phyloP scores from a whole-genome alignment of 2,797 vertebrate species.

The Apogon hyalosoma region DNA sequence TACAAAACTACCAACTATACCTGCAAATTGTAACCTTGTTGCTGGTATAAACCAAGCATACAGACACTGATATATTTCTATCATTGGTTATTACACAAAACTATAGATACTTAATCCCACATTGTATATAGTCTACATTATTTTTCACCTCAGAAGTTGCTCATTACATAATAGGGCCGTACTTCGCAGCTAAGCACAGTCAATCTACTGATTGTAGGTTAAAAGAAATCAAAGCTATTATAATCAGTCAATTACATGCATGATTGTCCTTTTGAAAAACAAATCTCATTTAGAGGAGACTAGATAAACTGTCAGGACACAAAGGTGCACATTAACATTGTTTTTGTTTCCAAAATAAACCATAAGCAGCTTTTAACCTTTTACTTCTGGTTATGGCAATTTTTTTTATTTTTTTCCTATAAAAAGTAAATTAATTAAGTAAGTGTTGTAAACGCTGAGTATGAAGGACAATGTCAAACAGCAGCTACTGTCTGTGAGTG shows the following conservation, averaged over 20 bases:
- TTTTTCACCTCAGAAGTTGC: background rate
- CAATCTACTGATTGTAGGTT: background rate
- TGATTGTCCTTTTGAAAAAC: background rate
- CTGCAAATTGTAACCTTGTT: too few relatives aligned
- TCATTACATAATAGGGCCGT: background rate
- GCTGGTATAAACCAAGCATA: too few relatives aligned
- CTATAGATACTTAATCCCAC: too few relatives aligned
- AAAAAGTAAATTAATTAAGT: constrained; percentile 47
- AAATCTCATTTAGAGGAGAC: background rate
- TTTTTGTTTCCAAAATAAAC: constrained; percentile 3
- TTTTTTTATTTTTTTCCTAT: constrained; percentile 14
- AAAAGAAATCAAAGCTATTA: background rate
- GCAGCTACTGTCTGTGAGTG: constrained; percentile 6
- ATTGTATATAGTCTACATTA: too few relatives aligned
- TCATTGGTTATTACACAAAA: too few relatives aligned
- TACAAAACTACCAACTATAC: too few relatives aligned
- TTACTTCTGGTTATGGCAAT: background rate
- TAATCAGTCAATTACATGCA: background rate
- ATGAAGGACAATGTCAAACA: constrained; percentile 39
- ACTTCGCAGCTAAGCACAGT: background rate
- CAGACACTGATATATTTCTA: too few relatives aligned
- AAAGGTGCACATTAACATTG: background rate
- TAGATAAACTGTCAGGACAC: background rate
- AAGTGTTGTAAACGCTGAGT: constrained; percentile 30
- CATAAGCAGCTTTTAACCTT: constrained; percentile 35